These are phyloP conservation scores for Spilosoma lubricipeda DNA, from an alignment of 2,888 invertebrate genomes.

Conservation along the genomic window DNA sequence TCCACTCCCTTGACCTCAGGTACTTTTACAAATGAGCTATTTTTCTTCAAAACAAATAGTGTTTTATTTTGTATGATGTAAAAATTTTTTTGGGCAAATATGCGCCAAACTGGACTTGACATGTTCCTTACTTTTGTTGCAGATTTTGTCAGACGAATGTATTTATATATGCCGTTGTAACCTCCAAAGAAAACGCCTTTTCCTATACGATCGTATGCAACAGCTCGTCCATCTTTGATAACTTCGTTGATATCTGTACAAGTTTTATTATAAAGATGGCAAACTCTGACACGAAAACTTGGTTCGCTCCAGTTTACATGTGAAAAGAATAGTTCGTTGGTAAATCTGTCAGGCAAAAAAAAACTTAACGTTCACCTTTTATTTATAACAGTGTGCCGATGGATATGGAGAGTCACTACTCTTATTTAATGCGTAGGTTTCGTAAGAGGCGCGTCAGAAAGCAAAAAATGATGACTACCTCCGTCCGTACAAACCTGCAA, in stretches of 20 bases:
- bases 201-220: slow-evolving; percentile 3
- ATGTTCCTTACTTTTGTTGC: background rate
- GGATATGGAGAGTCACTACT: background rate
- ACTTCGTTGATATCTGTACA: background rate
- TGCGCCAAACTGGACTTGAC: background rate
- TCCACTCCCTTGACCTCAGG: background rate
- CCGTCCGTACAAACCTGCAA: background rate
- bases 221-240: background rate
- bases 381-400: background rate
- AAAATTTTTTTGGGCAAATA: slow-evolving; percentile 5
- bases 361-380: background rate
- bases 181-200: background rate
- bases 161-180: background rate
- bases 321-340: slow-evolving; percentile 2
- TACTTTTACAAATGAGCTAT: background rate
- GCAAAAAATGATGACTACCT: background rate
- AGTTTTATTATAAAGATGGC: background rate
- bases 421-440: too few species aligned
- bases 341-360: background rate
- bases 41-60: background rate
- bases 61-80: background rate
- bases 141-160: background rate
- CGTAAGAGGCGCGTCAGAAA: background rate
- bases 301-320: background rate
- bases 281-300: background rate